These are phyloP conservation scores for Sebastes taczanowskii DNA, from an alignment of 2,797 vertebrate species.

Conservation along the genomic window DNA sequence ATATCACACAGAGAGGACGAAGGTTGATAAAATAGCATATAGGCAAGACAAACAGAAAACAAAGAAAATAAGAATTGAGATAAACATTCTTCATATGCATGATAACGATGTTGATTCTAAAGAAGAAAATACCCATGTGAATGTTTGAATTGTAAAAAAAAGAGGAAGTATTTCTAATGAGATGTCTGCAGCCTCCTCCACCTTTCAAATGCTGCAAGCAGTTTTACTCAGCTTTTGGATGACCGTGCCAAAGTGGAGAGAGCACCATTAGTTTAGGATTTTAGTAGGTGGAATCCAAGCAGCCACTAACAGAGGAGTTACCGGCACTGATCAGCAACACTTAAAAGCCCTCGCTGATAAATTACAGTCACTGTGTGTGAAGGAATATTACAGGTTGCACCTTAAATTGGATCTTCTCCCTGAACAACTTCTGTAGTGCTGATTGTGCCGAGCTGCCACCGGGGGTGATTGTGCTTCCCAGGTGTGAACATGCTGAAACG, in stretches of 20 bases:
- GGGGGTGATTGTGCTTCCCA: conserved; percentile 16
- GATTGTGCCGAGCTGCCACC: conserved; percentile 15
- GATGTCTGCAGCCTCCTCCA: neutral
- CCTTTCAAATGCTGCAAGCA: neutral
- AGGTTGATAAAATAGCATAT: neutral
- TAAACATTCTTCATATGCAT: neutral
- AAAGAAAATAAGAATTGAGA: neutral
- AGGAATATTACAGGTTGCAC: conserved; percentile 17
- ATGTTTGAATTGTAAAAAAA: neutral
- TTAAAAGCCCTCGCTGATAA: neutral
- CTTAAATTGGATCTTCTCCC: conserved; percentile 2
- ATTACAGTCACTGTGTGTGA: neutral
- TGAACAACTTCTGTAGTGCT: conserved; percentile 11
- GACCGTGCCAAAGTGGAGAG: neutral
- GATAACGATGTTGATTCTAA: neutral
- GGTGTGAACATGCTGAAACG: neutral
- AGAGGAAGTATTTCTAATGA: neutral
- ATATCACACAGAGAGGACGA: neutral
- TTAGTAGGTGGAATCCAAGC: no score
- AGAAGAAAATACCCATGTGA: neutral
- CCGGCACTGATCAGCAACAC: conserved; percentile 8
- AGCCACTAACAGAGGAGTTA: neutral
- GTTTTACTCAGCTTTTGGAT: neutral
- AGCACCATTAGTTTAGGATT: neutral
- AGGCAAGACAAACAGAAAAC: neutral